Base-by-base conservation (phyloP, 35 echinoderm and acorn worm species). In the Holothuria glaberrima region DNA sequence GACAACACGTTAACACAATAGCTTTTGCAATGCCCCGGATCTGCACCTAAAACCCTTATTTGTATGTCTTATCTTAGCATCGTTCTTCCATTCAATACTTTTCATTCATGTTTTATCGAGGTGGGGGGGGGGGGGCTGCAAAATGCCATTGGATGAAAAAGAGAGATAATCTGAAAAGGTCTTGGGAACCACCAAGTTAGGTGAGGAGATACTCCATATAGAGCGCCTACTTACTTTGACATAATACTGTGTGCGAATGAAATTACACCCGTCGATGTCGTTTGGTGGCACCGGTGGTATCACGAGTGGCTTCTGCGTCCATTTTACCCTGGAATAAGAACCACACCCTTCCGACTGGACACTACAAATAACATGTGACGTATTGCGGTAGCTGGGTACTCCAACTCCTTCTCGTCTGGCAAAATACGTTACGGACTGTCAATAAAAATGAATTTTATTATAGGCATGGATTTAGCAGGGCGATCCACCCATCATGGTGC, bases 161-260 rank as follows among this genome's bases (percentile, higher is more conserved):
- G n/a, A n/a, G n/a, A n/a, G n/a, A n/a, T n/a, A n/a, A n/a, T n/a
- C 7, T 41, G 7, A 7, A 41, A 41, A 41, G 36, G 36, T 7
- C n/a, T n/a, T 41, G 36, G 36, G 7, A 41, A 41, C 7, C 36
- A 41, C 36, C 36, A 7, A 41, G 36, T 4, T 41, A 7, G 7
- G 7, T 41, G 36, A 7, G 7, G 36, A 7, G 36, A 7, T 7
- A 41, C 2, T 2, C 36, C 2, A 41, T 41, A 41, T 41, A 41
- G 2, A 41, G 36, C n/a, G 36, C 36, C 36, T 58, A 17, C 22
- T 68, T 91, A 99, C 97, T 94, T 99, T 99, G 21, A 99, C 76
- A 38, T 95, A 99, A 64, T 99, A 99, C 52, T 91, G 80, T 56
- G 94, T 99, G 56, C 94, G 90, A 25, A 99, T 99, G 33, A 99